Evolutionary conservation across 1,140 invertebrate species (phyloP).

Genomic region (Drosophila insularis): DNA sequence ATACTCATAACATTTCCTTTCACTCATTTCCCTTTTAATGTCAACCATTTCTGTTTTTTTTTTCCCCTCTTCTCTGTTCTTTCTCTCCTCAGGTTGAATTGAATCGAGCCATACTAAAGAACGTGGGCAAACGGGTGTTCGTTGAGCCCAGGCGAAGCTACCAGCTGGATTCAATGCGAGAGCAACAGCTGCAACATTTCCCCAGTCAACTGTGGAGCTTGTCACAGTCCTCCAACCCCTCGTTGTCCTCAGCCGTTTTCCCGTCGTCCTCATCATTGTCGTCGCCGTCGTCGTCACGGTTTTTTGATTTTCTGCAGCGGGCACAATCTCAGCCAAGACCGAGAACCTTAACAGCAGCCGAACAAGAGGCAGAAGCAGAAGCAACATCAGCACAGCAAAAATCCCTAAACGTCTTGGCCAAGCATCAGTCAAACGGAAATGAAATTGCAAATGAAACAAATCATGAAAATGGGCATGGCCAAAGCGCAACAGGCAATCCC

Average conservation of each 20-base stretch:
- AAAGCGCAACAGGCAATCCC: constrained; percentile 43
- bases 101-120: constrained; percentile 85
- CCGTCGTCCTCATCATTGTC: constrained; percentile 30
- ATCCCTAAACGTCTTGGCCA: constrained; percentile 45
- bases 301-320: constrained; percentile 61
- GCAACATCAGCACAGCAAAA: constrained; percentile 56
- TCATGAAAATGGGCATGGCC: constrained; percentile 52
- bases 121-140: constrained; percentile 84
- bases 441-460: constrained; percentile 73
- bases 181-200: constrained; percentile 58
- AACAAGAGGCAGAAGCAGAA: neutral
- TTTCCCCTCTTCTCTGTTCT: neutral
- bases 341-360: constrained; percentile 12
- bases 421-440: constrained; percentile 67
- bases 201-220: constrained; percentile 67
- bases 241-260: neutral
- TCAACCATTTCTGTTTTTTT: constrained; percentile 47
- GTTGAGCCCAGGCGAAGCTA: constrained; percentile 36
- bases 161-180: constrained; percentile 28
- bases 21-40: constrained; percentile 48
- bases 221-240: constrained; percentile 35
- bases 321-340: constrained; percentile 28
- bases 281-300: constrained; percentile 42
- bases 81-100: constrained; percentile 82
- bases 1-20: constrained; percentile 11